A percentile compares a stretch with the other conserved stretches of the same genome.
Conservation (phyloP, 2,113 vertebrate species). For the Ondatra zibethicus region DNA sequence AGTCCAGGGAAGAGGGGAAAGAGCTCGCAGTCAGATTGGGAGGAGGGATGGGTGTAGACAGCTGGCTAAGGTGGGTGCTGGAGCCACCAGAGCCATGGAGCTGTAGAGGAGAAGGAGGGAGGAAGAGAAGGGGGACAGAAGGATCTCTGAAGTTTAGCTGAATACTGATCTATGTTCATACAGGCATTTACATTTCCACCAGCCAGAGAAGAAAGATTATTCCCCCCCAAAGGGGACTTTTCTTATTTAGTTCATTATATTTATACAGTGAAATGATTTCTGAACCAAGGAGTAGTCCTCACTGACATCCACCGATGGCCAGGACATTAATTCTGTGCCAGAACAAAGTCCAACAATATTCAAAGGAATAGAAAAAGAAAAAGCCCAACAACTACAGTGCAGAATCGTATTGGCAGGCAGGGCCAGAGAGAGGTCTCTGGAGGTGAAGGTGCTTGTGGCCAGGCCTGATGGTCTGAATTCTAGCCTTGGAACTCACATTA, state of each 20-base stretch:
- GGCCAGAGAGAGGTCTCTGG: background rate
- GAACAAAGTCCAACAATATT: background rate
- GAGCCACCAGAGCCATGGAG: background rate
- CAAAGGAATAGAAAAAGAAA: slow-evolving; percentile 17
- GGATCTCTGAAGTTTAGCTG: background rate
- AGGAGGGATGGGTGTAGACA: background rate
- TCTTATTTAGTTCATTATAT: background rate
- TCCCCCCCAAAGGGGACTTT: background rate
- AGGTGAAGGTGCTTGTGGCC: background rate
- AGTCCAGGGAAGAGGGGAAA: background rate
- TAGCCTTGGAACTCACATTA: background rate
- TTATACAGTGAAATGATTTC: background rate
- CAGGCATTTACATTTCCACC: background rate
- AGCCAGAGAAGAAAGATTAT: background rate
- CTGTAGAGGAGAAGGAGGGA: background rate
- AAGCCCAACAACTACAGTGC: background rate
- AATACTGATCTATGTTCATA: background rate
- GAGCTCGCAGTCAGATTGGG: background rate
- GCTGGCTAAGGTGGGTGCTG: background rate
- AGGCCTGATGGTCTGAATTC: background rate
- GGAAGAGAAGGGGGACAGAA: background rate
- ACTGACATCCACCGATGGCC: background rate
- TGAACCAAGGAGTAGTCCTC: background rate
- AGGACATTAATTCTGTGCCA: background rate
- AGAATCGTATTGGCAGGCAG: background rate